Conservation (phyloP, 2,113 vertebrate genomes). For the Alligator mississippiensis region DNA sequence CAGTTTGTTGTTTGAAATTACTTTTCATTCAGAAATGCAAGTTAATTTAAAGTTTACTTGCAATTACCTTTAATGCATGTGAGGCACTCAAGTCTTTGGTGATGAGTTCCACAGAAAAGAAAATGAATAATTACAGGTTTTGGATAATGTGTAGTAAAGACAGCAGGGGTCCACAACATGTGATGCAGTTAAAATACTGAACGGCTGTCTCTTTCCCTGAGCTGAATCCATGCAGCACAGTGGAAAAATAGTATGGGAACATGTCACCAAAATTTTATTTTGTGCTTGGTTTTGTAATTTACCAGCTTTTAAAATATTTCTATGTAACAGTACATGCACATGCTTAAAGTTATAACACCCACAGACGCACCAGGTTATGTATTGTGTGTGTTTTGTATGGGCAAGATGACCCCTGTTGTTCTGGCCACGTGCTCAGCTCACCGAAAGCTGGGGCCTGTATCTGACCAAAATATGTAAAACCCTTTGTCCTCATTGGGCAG, state of each 20-base stretch:
- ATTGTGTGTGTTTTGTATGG: too few relatives aligned
- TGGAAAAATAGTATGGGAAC: neutral
- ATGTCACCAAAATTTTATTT: neutral
- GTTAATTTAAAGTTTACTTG: neutral
- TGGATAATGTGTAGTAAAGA: neutral
- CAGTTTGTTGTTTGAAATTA: neutral
- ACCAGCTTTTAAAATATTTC: too few relatives aligned
- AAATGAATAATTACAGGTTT: neutral
- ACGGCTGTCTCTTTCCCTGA: neutral
- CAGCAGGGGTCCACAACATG: accelerated
- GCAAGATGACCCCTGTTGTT: too few relatives aligned
- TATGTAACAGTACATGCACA: neutral
- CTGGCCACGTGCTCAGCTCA: too few relatives aligned
- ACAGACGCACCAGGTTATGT: too few relatives aligned
- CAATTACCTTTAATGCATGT: neutral
- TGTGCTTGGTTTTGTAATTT: neutral
- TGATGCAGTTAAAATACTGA: accelerated
- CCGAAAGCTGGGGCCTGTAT: too few relatives aligned
- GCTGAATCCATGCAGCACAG: accelerated
- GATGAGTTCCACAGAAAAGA: neutral
- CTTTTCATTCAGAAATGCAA: neutral
- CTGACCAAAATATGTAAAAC: too few relatives aligned
- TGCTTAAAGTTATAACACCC: too few relatives aligned
- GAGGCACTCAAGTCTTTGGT: neutral
- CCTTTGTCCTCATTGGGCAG: too few relatives aligned